Base-by-base conservation (phyloP, 2,113 vertebrate genomes). In the Gymnarchus niloticus region DNA sequence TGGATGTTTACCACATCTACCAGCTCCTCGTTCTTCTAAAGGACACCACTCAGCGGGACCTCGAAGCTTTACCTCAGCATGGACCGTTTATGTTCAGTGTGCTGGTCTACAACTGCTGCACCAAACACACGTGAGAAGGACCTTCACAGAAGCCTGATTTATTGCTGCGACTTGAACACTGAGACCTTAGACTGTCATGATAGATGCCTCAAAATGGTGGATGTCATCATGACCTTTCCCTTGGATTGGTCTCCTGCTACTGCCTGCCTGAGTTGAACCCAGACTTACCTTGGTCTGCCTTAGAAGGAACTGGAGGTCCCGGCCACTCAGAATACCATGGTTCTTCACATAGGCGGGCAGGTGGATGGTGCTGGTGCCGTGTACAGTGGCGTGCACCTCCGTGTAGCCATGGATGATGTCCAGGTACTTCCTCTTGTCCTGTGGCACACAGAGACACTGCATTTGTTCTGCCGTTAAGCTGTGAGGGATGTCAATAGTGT, bases 311-410 rank as follows among this genome's bases (percentile, higher is more conserved):
- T 99, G 98, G 86, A 99, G 92, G 92, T 99, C 98, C 0, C 98
- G 89, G 25, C 98, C 98, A 0, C 98, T 99, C 91, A 99, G 96
- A 88, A 99, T 99, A 7, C 98, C 98, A 0, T 99, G 98, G 91
- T 99, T 99, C 91, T 96, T 97, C 0, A 99, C 97, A 0, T 99
- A 99, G 89, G 93, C 91, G 0, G 98, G 98, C 87, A 99, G 96
- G 88, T 99, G 96, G 85, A 96, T 94, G 0, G 97, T 97, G 92
- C 97, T 97, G 56, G 96, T 95, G 33, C 97, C 98, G 0, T 99
- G 96, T 61, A 99, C 98, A 0, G 98, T 99, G 48, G 96, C 98
- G 1, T 99, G 98, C 0, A 99, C 96, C 88, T 99, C 97, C 93
- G 96, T 99, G 61, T 99, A 99, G 2, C 95, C 96, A 92, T 99